A percentile compares a stretch with the other conserved stretches of the same genome.
phyloP scores from a whole-genome alignment of 2,888 invertebrate species.

The Aquatica leii region DNA sequence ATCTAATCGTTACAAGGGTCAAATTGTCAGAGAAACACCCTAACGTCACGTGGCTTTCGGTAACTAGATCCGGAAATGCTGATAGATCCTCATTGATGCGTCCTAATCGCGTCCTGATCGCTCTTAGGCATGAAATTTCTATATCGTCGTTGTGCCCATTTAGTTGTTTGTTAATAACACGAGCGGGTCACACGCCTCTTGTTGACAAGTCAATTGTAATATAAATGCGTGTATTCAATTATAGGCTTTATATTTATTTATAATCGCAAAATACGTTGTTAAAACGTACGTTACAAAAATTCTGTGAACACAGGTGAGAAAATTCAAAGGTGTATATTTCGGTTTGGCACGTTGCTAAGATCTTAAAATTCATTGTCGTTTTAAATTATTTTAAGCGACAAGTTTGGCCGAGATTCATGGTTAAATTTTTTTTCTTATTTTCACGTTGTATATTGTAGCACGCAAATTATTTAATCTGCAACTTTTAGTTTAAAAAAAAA shows the following conservation, averaged over 20 bases:
- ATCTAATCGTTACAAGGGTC: constrained; percentile 35
- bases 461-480: too few relatives aligned
- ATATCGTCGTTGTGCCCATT: constrained; percentile 32
- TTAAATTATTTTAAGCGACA: too few relatives aligned
- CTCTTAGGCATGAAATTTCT: constrained; percentile 41
- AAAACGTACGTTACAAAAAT: too few relatives aligned
- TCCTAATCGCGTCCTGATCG: constrained; percentile 39
- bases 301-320: too few relatives aligned
- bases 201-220: constrained; percentile 31
- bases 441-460: too few relatives aligned
- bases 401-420: too few relatives aligned
- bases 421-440: too few relatives aligned
- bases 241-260: constrained; percentile 7
- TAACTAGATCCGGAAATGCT: constrained; percentile 44
- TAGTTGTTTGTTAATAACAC: constrained; percentile 35
- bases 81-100: constrained; percentile 41
- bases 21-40: constrained; percentile 39
- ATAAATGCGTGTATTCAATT: constrained; percentile 13
- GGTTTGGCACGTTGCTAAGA: constrained; percentile 24
- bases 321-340: not conserved
- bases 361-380: constrained; percentile 17
- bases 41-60: constrained; percentile 39
- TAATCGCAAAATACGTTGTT: not conserved
- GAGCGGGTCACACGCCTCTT: constrained; percentile 33
- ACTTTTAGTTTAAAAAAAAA: too few relatives aligned